Percentiles rank a stretch among this genome's conserved stretches.
phyloP scores from a whole-genome alignment of 2,797 vertebrate species.

The Chaenodraco wilsoni region DNA sequence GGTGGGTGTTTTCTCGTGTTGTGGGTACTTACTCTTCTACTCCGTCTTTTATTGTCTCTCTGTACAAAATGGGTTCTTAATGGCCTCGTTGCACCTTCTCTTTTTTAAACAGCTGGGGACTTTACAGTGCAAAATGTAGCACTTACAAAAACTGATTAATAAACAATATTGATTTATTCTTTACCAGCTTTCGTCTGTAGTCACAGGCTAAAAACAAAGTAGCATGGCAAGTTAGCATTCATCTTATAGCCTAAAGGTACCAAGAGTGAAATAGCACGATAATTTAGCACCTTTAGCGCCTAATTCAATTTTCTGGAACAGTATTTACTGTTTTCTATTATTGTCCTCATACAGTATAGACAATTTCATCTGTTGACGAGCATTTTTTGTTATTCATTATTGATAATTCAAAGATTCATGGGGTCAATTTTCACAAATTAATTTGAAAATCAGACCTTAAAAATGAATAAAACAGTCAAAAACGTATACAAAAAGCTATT shows the following conservation, averaged over 20 bases:
- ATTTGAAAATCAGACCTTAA: background rate
- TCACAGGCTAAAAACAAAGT: background rate
- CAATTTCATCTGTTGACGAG: background rate
- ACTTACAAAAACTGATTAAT: background rate
- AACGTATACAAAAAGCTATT: background rate
- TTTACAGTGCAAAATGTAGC: background rate
- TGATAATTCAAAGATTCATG: background rate
- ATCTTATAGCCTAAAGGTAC: background rate
- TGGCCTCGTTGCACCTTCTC: background rate
- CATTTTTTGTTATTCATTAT: background rate
- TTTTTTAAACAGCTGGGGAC: background rate
- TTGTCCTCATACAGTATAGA: background rate
- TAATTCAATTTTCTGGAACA: conserved; percentile 1
- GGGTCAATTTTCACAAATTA: background rate
- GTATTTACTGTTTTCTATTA: background rate
- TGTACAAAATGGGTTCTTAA: conserved; percentile 36
- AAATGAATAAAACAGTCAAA: background rate
- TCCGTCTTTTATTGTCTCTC: conserved; percentile 25
- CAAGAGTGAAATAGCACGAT: background rate
- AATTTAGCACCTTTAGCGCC: background rate
- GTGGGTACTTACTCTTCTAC: conserved; percentile 41
- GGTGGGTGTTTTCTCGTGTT: conserved; percentile 43
- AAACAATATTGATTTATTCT: background rate
- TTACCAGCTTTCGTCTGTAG: background rate
- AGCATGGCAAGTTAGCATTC: background rate